Base-by-base conservation (phyloP, 1,140 invertebrate genomes). In the Heliconius hermathena region DNA sequence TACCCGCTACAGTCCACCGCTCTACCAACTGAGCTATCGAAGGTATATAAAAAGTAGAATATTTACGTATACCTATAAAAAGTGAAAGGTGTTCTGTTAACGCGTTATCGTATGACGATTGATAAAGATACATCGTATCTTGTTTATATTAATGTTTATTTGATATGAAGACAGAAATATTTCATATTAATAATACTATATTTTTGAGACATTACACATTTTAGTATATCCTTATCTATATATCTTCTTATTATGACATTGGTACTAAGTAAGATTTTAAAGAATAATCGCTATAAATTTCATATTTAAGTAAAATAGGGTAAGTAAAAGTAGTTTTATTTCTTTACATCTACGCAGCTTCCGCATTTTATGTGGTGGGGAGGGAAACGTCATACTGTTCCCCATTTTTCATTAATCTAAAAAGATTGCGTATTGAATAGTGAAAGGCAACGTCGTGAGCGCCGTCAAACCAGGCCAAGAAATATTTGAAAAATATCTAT, bases 11-110 rank as follows among this genome's bases (percentile, higher is more conserved):
- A 93, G 90, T 94, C 90, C 91, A 94, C 91, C 92, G 91, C 92
- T 94, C 93, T 94, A 94, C 92, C 93, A 94, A 93, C 92, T 93
- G 92, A 94, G 93, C 92, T 93, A 94, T 93, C 91, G 91, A 93
- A 93, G 91, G 91, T 29, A 33, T 29, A 36, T 8, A 8, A 1
- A 13, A 29, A 0, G 2, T 0, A 1, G 13, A 11, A 66, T 76
- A 46, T 76, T 76, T 71, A 26, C 74, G 54, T 33, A 3, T 46
- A 22, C 13, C 29, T 76, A n/a, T n/a, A n/a, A 8, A 66, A 76
- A 60, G 60, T 76, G 60, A 76, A 76, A 76, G 74, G n/a, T 76
- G 41, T 29, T 29, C 22, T 16, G 13, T 29, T 26, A 29, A 66
- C 22, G 11, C 9, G 60, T 66, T 66, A 66, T 66, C 60, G 60